These are phyloP conservation scores for Tupaia tana DNA, from an alignment of 2,113 vertebrate genomes.

Conservation along the genomic window DNA sequence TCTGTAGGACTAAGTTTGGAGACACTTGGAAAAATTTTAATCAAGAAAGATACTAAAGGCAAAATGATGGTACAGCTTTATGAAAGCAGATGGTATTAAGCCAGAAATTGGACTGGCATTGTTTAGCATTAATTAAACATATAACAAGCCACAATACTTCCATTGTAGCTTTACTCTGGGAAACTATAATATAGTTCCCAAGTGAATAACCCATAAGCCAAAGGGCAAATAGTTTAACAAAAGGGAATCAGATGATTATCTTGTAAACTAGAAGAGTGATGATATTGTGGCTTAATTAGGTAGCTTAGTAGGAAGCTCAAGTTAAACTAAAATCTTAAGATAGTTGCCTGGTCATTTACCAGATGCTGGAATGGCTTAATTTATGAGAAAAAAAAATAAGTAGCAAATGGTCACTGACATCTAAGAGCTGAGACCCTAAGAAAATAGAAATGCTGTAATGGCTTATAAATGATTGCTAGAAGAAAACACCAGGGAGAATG, in stretches of 20 bases:
- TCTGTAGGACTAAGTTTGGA: not conserved
- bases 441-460: not conserved
- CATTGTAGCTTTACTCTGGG: constrained; percentile 11
- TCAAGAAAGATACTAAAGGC: constrained; percentile 40
- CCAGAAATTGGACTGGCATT: constrained; percentile 45
- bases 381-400: constrained; percentile 47
- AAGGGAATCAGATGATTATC: constrained; percentile 79
- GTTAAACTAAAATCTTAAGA: constrained; percentile 56
- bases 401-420: constrained; percentile 27
- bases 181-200: constrained; percentile 65
- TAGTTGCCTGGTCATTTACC: constrained; percentile 46
- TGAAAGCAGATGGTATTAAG: constrained; percentile 56
- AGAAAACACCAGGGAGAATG: constrained; percentile 13
- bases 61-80: constrained; percentile 17
- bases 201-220: constrained; percentile 73
- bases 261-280: constrained; percentile 70
- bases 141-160: constrained; percentile 58
- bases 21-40: constrained; percentile 36
- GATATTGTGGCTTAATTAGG: constrained; percentile 75
- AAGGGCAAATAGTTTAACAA: constrained; percentile 74
- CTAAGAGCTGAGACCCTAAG: not conserved
- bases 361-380: constrained; percentile 45
- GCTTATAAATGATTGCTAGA: not conserved
- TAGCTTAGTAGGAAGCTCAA: constrained; percentile 15
- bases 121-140: constrained; percentile 71